Evolutionary conservation across 2,888 invertebrate species (phyloP).

Genomic region (Hydraecia micacea): DNA sequence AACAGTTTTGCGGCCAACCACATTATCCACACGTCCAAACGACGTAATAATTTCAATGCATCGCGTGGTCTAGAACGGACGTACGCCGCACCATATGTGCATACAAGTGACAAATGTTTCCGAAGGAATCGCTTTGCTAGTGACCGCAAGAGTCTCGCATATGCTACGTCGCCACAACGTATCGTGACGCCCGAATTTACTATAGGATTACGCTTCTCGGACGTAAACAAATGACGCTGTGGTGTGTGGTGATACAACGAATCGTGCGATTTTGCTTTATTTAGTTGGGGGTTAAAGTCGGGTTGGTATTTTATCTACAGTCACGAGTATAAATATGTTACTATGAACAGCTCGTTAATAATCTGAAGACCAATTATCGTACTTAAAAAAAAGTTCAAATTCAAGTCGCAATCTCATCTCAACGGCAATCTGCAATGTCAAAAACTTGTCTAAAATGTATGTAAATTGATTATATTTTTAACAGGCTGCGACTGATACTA

Average conservation of each 20-base stretch:
- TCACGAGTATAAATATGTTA: not conserved
- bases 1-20: conserved; percentile 13
- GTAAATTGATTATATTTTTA: too few relatives aligned
- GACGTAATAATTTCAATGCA: conserved; percentile 44
- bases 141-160: conserved; percentile 51
- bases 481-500: too few relatives aligned
- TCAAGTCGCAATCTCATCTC: not conserved
- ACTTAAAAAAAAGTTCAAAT: not conserved
- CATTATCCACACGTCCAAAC: conserved; percentile 13
- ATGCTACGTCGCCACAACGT: conserved; percentile 43
- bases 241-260: conserved; percentile 29
- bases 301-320: not conserved
- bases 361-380: not conserved
- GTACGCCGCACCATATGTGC: conserved; percentile 36
- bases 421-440: not conserved
- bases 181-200: conserved; percentile 51
- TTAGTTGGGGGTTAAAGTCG: not conserved
- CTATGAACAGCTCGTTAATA: not conserved
- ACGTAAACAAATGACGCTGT: conserved; percentile 46
- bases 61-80: conserved; percentile 26
- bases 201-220: conserved; percentile 43
- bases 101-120: conserved; percentile 56
- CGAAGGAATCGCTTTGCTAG: conserved; percentile 56
- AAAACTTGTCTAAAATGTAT: not conserved
- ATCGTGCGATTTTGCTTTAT: conserved; percentile 26